These are phyloP conservation scores for Trematocara marginatum DNA, from an alignment of 2,113 vertebrate species.

Conservation along the genomic window DNA sequence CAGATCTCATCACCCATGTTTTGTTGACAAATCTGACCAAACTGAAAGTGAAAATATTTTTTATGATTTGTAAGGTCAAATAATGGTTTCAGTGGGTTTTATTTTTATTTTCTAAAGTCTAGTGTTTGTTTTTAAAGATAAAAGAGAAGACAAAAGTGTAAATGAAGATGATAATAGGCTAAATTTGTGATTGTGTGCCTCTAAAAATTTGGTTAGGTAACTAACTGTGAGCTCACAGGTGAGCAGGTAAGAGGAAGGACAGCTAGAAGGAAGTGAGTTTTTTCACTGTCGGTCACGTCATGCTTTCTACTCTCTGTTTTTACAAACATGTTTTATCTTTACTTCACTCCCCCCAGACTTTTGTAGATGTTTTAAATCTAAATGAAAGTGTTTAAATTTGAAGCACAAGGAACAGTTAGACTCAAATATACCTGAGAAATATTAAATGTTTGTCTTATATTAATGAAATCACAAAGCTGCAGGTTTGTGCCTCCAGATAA, in stretches of 20 bases:
- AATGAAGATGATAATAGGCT: not conserved
- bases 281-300: accelerated
- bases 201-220: not conserved
- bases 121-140: not conserved
- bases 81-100: not conserved
- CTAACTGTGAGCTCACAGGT: not conserved
- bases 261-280: accelerated
- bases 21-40: accelerated
- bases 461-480: not conserved
- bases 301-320: not conserved
- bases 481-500: accelerated
- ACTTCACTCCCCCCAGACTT: accelerated
- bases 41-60: not conserved
- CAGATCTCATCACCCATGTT: not conserved
- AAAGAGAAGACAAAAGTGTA: not conserved
- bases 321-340: not conserved
- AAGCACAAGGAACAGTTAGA: not conserved
- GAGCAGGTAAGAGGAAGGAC: not conserved
- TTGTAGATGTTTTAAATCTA: not conserved
- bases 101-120: not conserved
- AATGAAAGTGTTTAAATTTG: not conserved
- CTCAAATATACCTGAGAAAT: accelerated
- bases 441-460: not conserved
- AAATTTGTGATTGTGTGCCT: not conserved
- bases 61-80: not conserved